Base-by-base conservation (phyloP, 1,140 invertebrate species). In the Halictus rubicundus region DNA sequence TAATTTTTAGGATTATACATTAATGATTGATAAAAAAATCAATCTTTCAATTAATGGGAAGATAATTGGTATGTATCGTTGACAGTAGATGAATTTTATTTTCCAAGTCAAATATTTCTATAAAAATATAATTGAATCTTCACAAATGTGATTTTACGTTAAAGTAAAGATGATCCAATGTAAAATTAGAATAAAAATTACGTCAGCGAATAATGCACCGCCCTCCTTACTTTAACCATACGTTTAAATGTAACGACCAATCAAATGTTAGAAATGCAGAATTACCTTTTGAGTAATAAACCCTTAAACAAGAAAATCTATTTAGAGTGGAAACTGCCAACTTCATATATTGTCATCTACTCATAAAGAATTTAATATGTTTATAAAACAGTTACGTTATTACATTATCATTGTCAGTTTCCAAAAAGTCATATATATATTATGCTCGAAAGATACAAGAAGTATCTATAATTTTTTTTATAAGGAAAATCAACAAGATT, bases 281-380 rank as follows among this genome's bases (percentile, higher is more conserved):
- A 52, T 65, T 73, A 42, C 79, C 82, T 81, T 81, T 81, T 78
- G 6, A n/a, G 69, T 72, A 72, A 57, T n/a, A 57, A 57, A 57
- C 5, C 54, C n/a, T n/a, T 57, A 57, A 57, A n/a, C 54, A 57
- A 2, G 21, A 57, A 57, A 57, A n/a, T 57, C 54, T 9, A n/a
- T 57, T 57, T n/a, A 57, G 54, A 57, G 54, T n/a, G 21, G 54
- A 57, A 57, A 57, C 54, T 57, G 1, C 2, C 8, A 8, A 57
- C 16, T n/a, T 32, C 5, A 3, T 32, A 32, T 32, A 3, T 32
- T 32, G 32, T 32, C 5, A 32, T 3, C 5, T 32, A 32, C 32
- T 32, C 32, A 32, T 2, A 3, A 32, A 32, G 32, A 5, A 32
- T 32, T 32, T 5, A 32, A 32, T 32, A 32, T 32, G 5, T 32